Evolutionary conservation across 2,888 invertebrate species (phyloP).

Genomic region (Leptinotarsa tumamoca): DNA sequence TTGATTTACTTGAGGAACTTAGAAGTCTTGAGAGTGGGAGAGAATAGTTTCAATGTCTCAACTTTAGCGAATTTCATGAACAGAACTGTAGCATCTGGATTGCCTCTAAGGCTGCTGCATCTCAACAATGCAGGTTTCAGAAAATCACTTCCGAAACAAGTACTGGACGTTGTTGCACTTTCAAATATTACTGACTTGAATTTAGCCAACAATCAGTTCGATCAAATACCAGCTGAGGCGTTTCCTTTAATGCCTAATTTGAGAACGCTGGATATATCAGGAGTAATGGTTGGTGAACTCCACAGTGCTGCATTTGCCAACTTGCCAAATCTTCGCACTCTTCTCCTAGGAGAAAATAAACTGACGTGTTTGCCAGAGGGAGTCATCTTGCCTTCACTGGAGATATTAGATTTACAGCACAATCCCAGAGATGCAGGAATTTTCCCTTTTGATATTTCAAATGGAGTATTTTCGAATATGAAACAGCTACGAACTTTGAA

Average conservation of each 20-base stretch:
- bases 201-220: slow-evolving; percentile 71
- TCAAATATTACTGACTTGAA: slow-evolving; percentile 68
- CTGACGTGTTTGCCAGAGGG: slow-evolving; percentile 69
- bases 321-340: slow-evolving; percentile 69
- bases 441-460: slow-evolving; percentile 68
- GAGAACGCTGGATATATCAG: slow-evolving; percentile 70
- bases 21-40: slow-evolving; percentile 67
- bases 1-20: slow-evolving; percentile 68
- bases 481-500: slow-evolving; percentile 68
- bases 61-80: slow-evolving; percentile 66
- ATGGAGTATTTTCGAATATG: slow-evolving; percentile 68
- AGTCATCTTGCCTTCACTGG: slow-evolving; percentile 66
- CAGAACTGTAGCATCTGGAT: slow-evolving; percentile 61
- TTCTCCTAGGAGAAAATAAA: slow-evolving; percentile 70
- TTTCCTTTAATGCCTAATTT: slow-evolving; percentile 72
- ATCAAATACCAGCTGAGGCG: slow-evolving; percentile 66
- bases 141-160: slow-evolving; percentile 66
- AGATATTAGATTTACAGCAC: slow-evolving; percentile 69
- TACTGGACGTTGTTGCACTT: slow-evolving; percentile 61
- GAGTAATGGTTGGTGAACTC: slow-evolving; percentile 68
- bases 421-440: slow-evolving; percentile 67
- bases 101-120: slow-evolving; percentile 68
- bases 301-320: slow-evolving; percentile 67
- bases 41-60: slow-evolving; percentile 69
- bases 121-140: slow-evolving; percentile 70